Conservation (phyloP, 64 coral and sea anemone species). For the Pocillopora verrucosa region DNA sequence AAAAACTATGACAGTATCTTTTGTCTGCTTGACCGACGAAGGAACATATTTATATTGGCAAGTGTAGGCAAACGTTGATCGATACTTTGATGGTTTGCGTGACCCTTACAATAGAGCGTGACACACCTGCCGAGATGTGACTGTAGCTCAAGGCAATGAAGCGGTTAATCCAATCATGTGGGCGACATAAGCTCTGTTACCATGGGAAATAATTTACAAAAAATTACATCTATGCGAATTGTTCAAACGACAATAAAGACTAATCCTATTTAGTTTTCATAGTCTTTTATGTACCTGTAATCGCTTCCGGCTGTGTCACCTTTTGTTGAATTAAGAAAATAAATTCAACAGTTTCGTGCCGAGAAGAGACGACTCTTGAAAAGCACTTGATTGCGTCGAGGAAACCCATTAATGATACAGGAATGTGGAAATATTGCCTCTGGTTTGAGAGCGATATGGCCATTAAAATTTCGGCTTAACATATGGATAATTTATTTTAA, state of each 20-base stretch:
- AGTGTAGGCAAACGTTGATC: not conserved
- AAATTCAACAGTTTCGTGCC: not conserved
- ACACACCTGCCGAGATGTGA: conserved; percentile 1
- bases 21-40: not conserved
- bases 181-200: not conserved
- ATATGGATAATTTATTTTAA: not conserved
- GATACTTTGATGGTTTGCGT: conserved; percentile 4
- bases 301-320: not conserved
- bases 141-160: not conserved
- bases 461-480: not conserved
- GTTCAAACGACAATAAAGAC: not conserved
- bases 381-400: not conserved
- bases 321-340: not conserved
- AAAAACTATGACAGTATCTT: not conserved
- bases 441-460: not conserved
- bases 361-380: not conserved
- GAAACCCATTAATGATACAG: not conserved
- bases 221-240: not conserved
- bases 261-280: not conserved
- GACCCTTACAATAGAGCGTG: not conserved
- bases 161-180: not conserved
- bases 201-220: not conserved
- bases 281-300: not conserved
- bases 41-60: not conserved
- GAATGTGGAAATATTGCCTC: not conserved